Evolutionary conservation across 2,888 invertebrate genomes (phyloP), one percentile per base, ranked within the genome.

Genomic region (Melanostoma mellinum): DNA sequence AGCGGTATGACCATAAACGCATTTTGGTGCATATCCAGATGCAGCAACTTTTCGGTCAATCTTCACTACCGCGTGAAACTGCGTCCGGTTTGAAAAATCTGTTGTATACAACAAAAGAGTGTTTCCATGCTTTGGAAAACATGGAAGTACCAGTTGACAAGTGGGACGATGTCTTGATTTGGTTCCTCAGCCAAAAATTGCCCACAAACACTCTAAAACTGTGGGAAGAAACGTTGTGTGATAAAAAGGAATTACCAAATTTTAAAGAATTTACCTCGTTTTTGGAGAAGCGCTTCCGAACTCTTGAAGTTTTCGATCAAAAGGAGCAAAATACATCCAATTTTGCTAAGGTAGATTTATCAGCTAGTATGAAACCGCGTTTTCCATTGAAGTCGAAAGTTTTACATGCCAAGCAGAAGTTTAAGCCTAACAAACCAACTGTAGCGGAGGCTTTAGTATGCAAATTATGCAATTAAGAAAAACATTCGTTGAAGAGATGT

Each of bases 1-100:
- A 53, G 10, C 10, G 53, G 6, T 53, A 36, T 10, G 52, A 52
- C 33, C 52, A 52, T 6, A 52, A 52, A 20, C 52, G 52, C 33
- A 52, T 52, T 3, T 33, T 33, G 52, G 50, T 50, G 32, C 32
- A 50, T 2, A 50, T 32, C 3, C 50, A 50, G 9, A 33, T 50
- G 50, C 32, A 50, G 9, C 30, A 3, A 1, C 50, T 50, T n/a
- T 50, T 50, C 9, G 50, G 30, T 9, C 50, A 50, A 6, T 32
- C 50, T 9, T 50, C 32, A 20, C 9, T 8, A 32, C 6, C 9
- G 2, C 33, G 33, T 8, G 50, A 50, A 33, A 33, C 50, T 33
- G 50, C 50, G 8, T 3, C 50, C 1, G 4, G 50, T 0, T 32
- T 52, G 1, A 2, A 30, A 52, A 35, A 52, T 33, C 35, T 52